Conservation (phyloP, 2,888 invertebrate genomes). For the Papilio demoleus region DNA sequence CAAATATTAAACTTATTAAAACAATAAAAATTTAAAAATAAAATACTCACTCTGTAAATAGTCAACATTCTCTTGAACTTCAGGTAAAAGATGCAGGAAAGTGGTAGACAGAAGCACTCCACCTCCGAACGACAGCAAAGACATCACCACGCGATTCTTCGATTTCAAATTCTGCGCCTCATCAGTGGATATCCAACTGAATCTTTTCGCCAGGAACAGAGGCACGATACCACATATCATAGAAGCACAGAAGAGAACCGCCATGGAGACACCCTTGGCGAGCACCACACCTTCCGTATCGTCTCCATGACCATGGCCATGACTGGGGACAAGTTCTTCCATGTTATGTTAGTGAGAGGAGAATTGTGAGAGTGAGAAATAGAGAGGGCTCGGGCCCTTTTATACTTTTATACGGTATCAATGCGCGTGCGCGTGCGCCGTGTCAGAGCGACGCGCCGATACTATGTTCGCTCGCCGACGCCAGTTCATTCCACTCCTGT, state of each 20-base stretch:
- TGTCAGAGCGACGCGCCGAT: conserved; percentile 62
- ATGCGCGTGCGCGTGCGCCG: conserved; percentile 70
- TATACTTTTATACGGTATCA: conserved; percentile 68
- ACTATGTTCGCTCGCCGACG: conserved; percentile 61
- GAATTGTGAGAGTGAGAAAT: conserved; percentile 53
- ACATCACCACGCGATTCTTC: conserved; percentile 81
- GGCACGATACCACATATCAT: conserved; percentile 90
- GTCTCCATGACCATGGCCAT: conserved; percentile 51
- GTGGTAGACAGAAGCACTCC: conserved; percentile 92
- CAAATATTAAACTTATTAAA: background rate
- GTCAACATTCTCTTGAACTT: conserved; percentile 88
- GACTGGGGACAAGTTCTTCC: conserved; percentile 45
- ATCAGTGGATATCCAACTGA: conserved; percentile 83
- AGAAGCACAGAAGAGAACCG: conserved; percentile 89
- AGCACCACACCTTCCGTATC: conserved; percentile 80
- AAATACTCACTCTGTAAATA: conserved; percentile 79
- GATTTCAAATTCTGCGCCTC: conserved; percentile 76
- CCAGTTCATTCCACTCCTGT: conserved; percentile 66
- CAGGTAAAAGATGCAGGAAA: conserved; percentile 91
- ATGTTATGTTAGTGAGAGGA: conserved; percentile 43
- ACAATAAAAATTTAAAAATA: background rate
- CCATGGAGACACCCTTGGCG: conserved; percentile 92
- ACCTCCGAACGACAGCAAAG: conserved; percentile 91
- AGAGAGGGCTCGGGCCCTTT: conserved; percentile 60
- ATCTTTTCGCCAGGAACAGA: conserved; percentile 86